phyloP scores from a whole-genome alignment of 2,888 invertebrate genomes.

The Polietes domitor region DNA sequence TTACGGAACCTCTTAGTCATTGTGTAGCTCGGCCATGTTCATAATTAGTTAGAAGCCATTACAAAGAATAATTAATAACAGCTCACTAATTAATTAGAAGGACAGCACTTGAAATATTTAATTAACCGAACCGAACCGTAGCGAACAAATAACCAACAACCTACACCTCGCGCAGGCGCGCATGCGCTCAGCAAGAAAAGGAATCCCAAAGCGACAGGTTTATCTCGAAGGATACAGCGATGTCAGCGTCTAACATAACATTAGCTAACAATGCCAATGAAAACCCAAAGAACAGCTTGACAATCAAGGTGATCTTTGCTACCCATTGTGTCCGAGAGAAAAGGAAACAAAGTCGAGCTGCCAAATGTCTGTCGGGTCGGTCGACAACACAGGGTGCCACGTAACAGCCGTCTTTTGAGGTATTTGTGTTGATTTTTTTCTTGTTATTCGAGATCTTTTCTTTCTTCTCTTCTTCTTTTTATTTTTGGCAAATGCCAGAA shows the following conservation, averaged over 20 bases:
- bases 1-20: background rate
- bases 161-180: background rate
- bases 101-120: slow-evolving; percentile 29
- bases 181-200: slow-evolving; percentile 14
- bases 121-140: slow-evolving; percentile 41
- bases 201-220: slow-evolving; percentile 9
- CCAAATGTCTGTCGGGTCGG: slow-evolving; percentile 34
- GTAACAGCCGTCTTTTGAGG: slow-evolving; percentile 49
- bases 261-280: slow-evolving; percentile 38
- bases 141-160: slow-evolving; percentile 18
- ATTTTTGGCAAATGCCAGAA: slow-evolving; percentile 36
- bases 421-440: background rate
- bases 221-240: background rate
- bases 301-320: slow-evolving; percentile 54
- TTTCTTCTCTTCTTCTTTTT: background rate
- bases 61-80: slow-evolving; percentile 41
- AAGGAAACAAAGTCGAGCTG: background rate
- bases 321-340: background rate
- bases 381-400: slow-evolving; percentile 50
- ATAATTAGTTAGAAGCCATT: background rate
- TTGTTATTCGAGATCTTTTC: background rate
- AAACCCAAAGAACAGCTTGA: slow-evolving; percentile 57
- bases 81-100: slow-evolving; percentile 47
- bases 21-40: background rate
- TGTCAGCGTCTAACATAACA: slow-evolving; percentile 31